Base-by-base conservation (phyloP, 2,797 vertebrate species). In the Sparidentex hasta region DNA sequence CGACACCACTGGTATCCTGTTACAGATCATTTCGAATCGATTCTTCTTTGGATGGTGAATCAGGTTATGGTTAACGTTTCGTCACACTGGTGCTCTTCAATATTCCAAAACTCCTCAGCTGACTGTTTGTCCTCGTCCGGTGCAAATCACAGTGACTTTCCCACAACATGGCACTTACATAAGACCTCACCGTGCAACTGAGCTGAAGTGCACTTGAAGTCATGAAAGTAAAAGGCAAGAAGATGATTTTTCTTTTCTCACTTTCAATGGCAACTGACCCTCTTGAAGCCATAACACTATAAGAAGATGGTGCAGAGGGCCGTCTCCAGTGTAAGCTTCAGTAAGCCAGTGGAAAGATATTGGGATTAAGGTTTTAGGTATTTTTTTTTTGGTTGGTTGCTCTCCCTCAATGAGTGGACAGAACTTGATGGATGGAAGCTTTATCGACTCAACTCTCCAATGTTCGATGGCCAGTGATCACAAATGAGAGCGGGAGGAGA, bases 111-210 rank as follows among this genome's bases (percentile, higher is more conserved):
- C 68, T 78, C 67, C 23, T 83, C 25, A 56, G 21, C 48, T 62
- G 64, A 44, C 44, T 46, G 55, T 73, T 76, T 64, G 52, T 76
- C 43, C 59, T 71, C 78, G 71, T 86, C 77, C 67, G 68, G 86
- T 82, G 65, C 67, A 74, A 87, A 92, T 92, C 71, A 87, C 92
- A 76, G 61, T 58, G 61, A 78, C 85, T 78, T 84, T 74, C 59
- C 81, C 17, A 85, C 78, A 86, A 83, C 75, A 79, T 58, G 67
- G 61, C 29, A 50, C 87, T 86, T 85, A 73, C 65, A 65, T 85
- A 82, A 91, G 76, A 83, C 81, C 55, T 70, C 4, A 4, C 82
- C 74, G 38, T 85, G 62, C 67, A 74, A 47, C 66, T 58, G 73
- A 85, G 64, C 69, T 83, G 71, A 82, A 85, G 80, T 87, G 68